These are phyloP conservation scores for Nomada flava DNA, from an alignment of 2,888 invertebrate species.

Conservation along the genomic window DNA sequence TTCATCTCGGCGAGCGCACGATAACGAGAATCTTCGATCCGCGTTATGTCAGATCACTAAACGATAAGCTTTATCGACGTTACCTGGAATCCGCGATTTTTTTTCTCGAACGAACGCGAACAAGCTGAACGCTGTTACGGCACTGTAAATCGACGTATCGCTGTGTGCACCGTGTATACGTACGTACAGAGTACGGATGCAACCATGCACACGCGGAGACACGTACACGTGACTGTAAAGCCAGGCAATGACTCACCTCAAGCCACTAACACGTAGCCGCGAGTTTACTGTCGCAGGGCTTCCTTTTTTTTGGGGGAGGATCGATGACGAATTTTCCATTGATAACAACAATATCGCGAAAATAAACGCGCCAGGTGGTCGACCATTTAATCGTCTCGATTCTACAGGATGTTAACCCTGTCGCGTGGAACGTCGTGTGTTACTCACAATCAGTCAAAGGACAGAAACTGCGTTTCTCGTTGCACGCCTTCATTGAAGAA, in stretches of 20 bases:
- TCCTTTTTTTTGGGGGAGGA: constrained; percentile 51
- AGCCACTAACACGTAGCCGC: constrained; percentile 43
- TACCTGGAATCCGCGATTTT: constrained; percentile 19
- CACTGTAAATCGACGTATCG: constrained; percentile 46
- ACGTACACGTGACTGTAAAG: constrained; percentile 26
- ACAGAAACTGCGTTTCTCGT: neutral
- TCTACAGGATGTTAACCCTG: constrained; percentile 16
- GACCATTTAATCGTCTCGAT: neutral
- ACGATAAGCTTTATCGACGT: constrained; percentile 6
- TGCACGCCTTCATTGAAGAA: neutral
- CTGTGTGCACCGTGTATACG: constrained; percentile 24
- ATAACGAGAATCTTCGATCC: neutral
- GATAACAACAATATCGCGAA: constrained; percentile 33
- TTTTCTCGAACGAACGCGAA: constrained; percentile 11
- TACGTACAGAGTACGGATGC: constrained; percentile 30
- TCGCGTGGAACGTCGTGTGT: neutral
- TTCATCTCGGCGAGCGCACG: neutral
- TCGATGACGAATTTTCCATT: constrained; percentile 58
- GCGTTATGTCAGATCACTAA: constrained; percentile 15
- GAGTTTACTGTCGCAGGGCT: constrained; percentile 45
- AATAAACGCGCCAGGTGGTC: constrained; percentile 13
- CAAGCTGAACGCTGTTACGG: constrained; percentile 35
- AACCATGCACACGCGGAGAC: constrained; percentile 26
- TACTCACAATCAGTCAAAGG: neutral
- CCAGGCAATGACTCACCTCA: too few species aligned